A percentile compares a stretch with the other conserved stretches of the same genome.
These are phyloP conservation scores for Andrena bucephala DNA, from an alignment of 2,888 invertebrate species.

Conservation along the genomic window DNA sequence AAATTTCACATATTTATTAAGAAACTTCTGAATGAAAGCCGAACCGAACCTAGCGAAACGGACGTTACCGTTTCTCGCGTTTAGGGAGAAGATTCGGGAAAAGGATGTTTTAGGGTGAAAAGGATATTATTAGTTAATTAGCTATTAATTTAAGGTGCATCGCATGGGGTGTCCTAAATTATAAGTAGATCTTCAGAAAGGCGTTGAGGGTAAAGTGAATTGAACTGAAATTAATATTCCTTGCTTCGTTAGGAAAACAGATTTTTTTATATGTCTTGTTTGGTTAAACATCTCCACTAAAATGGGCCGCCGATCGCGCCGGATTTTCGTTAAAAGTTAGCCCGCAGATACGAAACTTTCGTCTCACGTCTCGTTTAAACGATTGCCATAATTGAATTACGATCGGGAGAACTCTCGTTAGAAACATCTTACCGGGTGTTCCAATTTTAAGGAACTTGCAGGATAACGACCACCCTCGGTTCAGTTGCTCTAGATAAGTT, in stretches of 20 bases:
- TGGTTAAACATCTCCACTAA: not conserved
- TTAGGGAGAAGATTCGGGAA: no score
- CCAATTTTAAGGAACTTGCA: conserved; percentile 42
- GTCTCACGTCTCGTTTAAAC: conserved; percentile 25
- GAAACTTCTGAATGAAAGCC: conserved; percentile 27
- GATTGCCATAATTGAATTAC: conserved; percentile 57
- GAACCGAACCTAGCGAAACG: not conserved
- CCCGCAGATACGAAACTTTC: conserved; percentile 12
- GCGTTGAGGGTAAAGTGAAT: not conserved
- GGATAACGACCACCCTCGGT: conserved; percentile 40
- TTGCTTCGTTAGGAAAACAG: no score
- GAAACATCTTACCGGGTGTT: conserved; percentile 58
- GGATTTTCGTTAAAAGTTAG: conserved; percentile 15
- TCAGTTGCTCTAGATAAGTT: conserved; percentile 35
- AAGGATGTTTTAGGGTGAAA: no score
- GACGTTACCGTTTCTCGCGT: conserved; percentile 17
- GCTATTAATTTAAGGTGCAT: no score
- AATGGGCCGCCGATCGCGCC: not conserved
- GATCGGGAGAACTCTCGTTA: conserved; percentile 45
- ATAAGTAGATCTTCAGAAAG: not conserved
- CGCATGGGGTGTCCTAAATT: no score
- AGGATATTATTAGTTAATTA: no score
- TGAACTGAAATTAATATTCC: not conserved
- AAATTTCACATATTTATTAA: conserved; percentile 45
- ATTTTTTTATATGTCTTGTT: no score